phyloP scores from a whole-genome alignment of 92 coral and sea anemone species.

The Phymanthus crucifer region DNA sequence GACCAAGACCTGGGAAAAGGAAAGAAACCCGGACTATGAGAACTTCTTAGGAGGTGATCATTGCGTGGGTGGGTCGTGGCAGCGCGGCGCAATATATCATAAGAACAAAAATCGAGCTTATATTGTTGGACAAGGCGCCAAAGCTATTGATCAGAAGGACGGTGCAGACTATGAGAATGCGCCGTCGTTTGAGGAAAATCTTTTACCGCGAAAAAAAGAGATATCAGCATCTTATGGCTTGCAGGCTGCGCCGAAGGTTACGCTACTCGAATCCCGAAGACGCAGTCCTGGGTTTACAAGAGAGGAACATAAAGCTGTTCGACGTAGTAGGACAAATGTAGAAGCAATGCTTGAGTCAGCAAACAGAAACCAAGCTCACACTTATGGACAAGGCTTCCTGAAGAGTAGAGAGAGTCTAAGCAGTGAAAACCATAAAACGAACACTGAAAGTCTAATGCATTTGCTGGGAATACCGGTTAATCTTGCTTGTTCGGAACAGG shows the following conservation, averaged over 20 bases:
- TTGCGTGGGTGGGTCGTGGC: not conserved
- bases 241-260: not conserved
- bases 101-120: not conserved
- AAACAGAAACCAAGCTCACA: not conserved
- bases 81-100: not conserved
- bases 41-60: not conserved
- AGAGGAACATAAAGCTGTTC: not conserved
- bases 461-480: not conserved
- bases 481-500: not conserved
- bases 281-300: not conserved
- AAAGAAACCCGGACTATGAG: not conserved
- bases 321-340: not conserved
- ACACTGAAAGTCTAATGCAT: slow-evolving; percentile 14
- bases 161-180: not conserved
- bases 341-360: not conserved
- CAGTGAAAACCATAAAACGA: slow-evolving; percentile 1
- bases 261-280: not conserved
- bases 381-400: not conserved
- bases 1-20: not conserved
- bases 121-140: not conserved
- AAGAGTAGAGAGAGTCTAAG: not conserved
- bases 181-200: not conserved
- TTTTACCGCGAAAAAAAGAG: not conserved
- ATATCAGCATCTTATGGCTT: not conserved
- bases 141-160: not conserved